phyloP scores from a whole-genome alignment of 2,888 invertebrate species.

The Danaus chrysippus region DNA sequence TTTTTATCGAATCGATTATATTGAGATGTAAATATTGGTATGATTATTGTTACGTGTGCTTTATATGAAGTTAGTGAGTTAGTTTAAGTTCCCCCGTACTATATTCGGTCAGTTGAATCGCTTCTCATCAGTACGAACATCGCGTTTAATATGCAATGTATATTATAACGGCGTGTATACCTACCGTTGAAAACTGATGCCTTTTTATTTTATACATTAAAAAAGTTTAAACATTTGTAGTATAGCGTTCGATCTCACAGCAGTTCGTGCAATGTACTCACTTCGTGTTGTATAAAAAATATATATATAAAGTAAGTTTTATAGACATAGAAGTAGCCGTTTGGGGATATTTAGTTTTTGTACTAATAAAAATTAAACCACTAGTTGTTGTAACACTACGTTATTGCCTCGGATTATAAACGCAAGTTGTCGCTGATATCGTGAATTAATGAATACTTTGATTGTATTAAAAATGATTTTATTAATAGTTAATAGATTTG shows the following conservation, averaged over 20 bases:
- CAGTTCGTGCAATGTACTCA: constrained; percentile 14
- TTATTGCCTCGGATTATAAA: constrained; percentile 43
- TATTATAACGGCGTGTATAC: constrained; percentile 10
- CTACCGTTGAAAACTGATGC: constrained; percentile 31
- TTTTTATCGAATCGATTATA: constrained; percentile 17
- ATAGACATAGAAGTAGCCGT: constrained; percentile 61
- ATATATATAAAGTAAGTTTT: constrained; percentile 64
- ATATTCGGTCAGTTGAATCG: background rate
- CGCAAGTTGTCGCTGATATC: constrained; percentile 31
- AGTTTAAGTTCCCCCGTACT: background rate
- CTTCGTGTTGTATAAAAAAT: constrained; percentile 1
- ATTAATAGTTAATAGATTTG: constrained; percentile 34
- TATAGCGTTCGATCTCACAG: constrained; percentile 29
- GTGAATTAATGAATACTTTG: too few relatives aligned
- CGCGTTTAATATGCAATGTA: background rate
- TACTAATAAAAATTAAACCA: constrained; percentile 60
- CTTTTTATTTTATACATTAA: constrained; percentile 30
- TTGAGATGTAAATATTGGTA: constrained; percentile 62
- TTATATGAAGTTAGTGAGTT: constrained; percentile 8
- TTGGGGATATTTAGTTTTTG: constrained; percentile 69
- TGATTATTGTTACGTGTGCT: constrained; percentile 32
- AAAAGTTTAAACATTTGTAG: constrained; percentile 36
- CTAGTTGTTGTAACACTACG: constrained; percentile 58
- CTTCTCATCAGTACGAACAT: background rate
- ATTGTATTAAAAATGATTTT: constrained; percentile 28